phyloP scores from a whole-genome alignment of 2,797 vertebrate genomes.

The Arrhamphus sclerolepis region DNA sequence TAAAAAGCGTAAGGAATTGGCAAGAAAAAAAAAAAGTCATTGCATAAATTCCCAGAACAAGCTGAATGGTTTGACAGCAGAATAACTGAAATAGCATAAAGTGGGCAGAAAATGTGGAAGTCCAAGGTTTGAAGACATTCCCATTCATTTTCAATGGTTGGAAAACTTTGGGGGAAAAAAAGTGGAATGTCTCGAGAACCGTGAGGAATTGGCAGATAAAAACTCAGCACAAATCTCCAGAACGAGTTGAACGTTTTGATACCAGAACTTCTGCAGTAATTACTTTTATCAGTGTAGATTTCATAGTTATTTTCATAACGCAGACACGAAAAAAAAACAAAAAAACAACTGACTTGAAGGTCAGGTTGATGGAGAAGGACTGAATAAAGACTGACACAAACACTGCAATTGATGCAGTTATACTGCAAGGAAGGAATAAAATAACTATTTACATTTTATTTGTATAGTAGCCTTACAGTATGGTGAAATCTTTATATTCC shows the following conservation, averaged over 20 bases:
- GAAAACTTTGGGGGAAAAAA: too few relatives aligned
- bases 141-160: too few relatives aligned
- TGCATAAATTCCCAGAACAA: too few relatives aligned
- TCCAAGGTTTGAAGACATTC: too few relatives aligned
- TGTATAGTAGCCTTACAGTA: constrained; percentile 55
- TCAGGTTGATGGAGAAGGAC: constrained; percentile 20
- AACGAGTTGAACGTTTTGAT: constrained; percentile 7
- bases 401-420: constrained; percentile 34
- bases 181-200: too few relatives aligned
- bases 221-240: too few relatives aligned
- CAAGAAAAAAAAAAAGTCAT: too few relatives aligned
- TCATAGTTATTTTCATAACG: constrained; percentile 16
- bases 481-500: constrained; percentile 50
- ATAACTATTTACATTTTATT: constrained; percentile 71
- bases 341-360: constrained; percentile 13
- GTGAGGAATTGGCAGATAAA: too few relatives aligned
- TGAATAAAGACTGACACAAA: constrained; percentile 27
- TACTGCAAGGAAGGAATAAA: constrained; percentile 52
- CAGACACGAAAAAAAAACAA: constrained; percentile 15
- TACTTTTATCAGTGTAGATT: constrained; percentile 1
- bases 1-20: too few relatives aligned
- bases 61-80: too few relatives aligned
- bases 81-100: too few relatives aligned
- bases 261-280: constrained; percentile 10
- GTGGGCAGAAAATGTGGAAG: too few relatives aligned